Base-by-base conservation (phyloP, 2,113 vertebrate species). In the Zingel zingel region DNA sequence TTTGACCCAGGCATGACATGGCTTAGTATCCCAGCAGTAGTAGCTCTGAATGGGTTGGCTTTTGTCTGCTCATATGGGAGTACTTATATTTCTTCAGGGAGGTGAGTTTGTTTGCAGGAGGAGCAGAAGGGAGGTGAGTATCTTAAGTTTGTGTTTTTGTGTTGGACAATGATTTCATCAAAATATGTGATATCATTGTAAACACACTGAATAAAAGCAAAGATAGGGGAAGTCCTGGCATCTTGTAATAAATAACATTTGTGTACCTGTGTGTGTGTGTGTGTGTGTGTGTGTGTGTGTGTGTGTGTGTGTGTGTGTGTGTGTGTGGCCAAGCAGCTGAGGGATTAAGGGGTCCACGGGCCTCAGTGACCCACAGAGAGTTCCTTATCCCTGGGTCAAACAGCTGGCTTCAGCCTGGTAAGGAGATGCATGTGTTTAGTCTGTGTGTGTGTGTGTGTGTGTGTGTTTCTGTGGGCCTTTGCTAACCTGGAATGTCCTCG, bases 391-490 rank as follows among this genome's bases (percentile, higher is more conserved):
- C 45, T 6, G 80, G 86, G 90, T 87, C 73, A 72, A 86, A 57
- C 92, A 93, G 90, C 86, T 93, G 90, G 82, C 50, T 76, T 45
- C 84, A 70, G 74, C 74, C 61, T 61, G 77, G 36, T 27, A 10
- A 33, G 21, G n/a, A 76, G 50, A 84, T 18, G 62, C 66, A 43
- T 11, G 67, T 56, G 53, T 67, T 77, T 23, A 47, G 21, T 11
- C 2, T 23, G 39, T 19, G 43, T 65, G 63, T 25, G 33, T 39
- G 18, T 18, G 66, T 18, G 66, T 30, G 47, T n/a, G 19, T 4
- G 16, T 47, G 57, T 15, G 64, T 66, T 36, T 77, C 10, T 25
- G 47, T 12, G 48, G n/a, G 15, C 11, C 16, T 61, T 4, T 45
- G 27, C 53, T 21, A 59, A 76, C 70, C 50, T 51, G 8, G 62